A percentile compares a stretch with the other conserved stretches of the same genome.
These are phyloP conservation scores for Pagetopsis macropterus DNA, from an alignment of 2,797 vertebrate species.

Conservation along the genomic window DNA sequence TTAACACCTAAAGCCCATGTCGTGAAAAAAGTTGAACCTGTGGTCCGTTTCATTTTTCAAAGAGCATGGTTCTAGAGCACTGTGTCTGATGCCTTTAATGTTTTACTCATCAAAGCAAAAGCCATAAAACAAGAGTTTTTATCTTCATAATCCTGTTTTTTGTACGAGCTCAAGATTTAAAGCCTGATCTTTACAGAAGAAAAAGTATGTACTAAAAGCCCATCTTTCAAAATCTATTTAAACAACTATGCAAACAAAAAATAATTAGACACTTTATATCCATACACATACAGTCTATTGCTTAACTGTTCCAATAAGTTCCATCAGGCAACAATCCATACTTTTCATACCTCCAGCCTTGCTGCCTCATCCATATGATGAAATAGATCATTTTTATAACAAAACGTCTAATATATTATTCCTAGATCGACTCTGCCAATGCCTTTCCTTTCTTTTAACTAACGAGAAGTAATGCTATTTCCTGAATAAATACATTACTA, in stretches of 20 bases:
- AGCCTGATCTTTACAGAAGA: slow-evolving; percentile 16
- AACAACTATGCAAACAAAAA: slow-evolving; percentile 10
- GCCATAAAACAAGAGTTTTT: slow-evolving; percentile 39
- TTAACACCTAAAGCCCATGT: slow-evolving; percentile 30
- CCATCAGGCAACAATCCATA: neutral
- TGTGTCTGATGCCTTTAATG: slow-evolving; percentile 55
- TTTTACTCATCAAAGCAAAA: slow-evolving; percentile 46
- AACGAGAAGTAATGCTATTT: slow-evolving; percentile 1
- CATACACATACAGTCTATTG: neutral
- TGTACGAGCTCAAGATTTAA: slow-evolving; percentile 34
- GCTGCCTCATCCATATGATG: slow-evolving; percentile 1
- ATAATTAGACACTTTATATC: neutral
- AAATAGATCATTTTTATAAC: neutral
- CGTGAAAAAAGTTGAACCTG: slow-evolving; percentile 40
- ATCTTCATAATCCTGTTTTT: slow-evolving; percentile 33
- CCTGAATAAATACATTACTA: neutral
- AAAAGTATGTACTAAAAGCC: slow-evolving; percentile 1
- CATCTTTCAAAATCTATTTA: neutral
- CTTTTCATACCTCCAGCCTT: neutral
- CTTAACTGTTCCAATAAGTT: neutral
- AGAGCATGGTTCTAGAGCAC: slow-evolving; percentile 26
- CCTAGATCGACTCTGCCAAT: neutral
- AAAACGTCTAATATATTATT: neutral
- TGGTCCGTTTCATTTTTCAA: slow-evolving; percentile 44
- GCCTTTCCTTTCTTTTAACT: neutral